Evolutionary conservation across 2,797 vertebrate species (phyloP).

Genomic region (Aplochiton taeniatus): DNA sequence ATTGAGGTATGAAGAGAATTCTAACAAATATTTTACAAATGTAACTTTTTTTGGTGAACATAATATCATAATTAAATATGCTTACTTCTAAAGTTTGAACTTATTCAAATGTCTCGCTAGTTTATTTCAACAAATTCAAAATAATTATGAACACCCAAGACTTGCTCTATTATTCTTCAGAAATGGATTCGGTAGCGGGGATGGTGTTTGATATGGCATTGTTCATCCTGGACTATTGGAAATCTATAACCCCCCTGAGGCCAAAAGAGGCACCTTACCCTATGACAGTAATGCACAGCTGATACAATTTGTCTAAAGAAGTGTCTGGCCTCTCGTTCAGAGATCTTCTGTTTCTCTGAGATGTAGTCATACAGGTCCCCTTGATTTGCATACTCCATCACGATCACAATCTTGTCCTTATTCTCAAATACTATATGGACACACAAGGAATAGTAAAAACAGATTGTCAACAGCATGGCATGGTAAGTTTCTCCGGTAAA

Average conservation of each 20-base stretch:
- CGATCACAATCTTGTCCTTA: slow-evolving; percentile 96
- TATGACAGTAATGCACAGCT: slow-evolving; percentile 92
- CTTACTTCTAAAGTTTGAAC: too few species aligned
- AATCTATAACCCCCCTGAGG: not conserved
- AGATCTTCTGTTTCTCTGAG: slow-evolving; percentile 82
- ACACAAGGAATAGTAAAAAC: slow-evolving; percentile 30
- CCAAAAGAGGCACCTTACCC: slow-evolving; percentile 66
- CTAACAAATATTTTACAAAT: too few species aligned
- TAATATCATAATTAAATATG: too few species aligned
- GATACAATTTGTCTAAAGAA: slow-evolving; percentile 96
- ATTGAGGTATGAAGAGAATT: too few species aligned
- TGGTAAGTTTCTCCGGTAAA: slow-evolving; percentile 29
- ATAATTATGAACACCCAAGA: too few species aligned
- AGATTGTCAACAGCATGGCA: slow-evolving; percentile 37
- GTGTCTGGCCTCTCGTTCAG: slow-evolving; percentile 84
- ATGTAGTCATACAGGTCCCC: slow-evolving; percentile 95
- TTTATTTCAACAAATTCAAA: too few species aligned
- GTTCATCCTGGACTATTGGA: too few species aligned
- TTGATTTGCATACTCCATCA: slow-evolving; percentile 95
- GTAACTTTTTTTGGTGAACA: too few species aligned
- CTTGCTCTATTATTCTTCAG: too few species aligned
- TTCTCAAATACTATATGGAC: slow-evolving; percentile 90
- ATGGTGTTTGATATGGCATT: too few species aligned
- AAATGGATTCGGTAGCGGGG: too few species aligned
- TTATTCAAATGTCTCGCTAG: too few species aligned